A percentile compares a stretch with the other conserved stretches of the same genome.
These are phyloP conservation scores for Leptura quadrifasciata DNA, from an alignment of 2,888 invertebrate species.

Conservation along the genomic window DNA sequence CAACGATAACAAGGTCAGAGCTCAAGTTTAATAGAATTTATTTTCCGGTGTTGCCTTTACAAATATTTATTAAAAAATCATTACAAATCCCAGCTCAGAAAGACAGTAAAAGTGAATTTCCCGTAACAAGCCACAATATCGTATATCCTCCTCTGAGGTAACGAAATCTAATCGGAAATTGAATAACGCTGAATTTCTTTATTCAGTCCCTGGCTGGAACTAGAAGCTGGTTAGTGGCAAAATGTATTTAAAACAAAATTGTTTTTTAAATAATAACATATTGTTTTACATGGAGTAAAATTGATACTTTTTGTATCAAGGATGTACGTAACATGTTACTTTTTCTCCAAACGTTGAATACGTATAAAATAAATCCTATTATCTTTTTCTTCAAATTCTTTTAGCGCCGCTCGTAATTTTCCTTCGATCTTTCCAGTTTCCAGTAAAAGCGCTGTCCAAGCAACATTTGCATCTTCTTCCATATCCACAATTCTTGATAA, in stretches of 20 bases:
- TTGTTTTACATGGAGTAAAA: too few relatives aligned
- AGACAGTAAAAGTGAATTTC: slow-evolving; percentile 38
- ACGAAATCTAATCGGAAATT: slow-evolving; percentile 58
- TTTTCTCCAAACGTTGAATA: too few relatives aligned
- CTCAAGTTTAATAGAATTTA: not conserved
- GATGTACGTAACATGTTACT: too few relatives aligned
- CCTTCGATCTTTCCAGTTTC: too few relatives aligned
- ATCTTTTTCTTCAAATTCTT: too few relatives aligned
- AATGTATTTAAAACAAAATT: not conserved
- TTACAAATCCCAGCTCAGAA: slow-evolving; percentile 16
- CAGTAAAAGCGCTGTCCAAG: too few relatives aligned
- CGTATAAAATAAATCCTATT: too few relatives aligned
- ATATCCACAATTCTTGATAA: too few relatives aligned
- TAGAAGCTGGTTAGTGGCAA: not conserved
- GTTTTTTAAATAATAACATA: too few relatives aligned
- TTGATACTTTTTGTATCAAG: too few relatives aligned
- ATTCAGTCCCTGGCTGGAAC: not conserved
- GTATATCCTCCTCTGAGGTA: slow-evolving; percentile 46
- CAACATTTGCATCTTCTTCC: too few relatives aligned
- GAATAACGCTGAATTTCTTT: slow-evolving; percentile 48
- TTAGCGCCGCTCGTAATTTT: too few relatives aligned
- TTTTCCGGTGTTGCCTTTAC: not conserved
- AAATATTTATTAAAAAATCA: slow-evolving; percentile 30
- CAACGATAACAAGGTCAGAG: not conserved
- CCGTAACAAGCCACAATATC: slow-evolving; percentile 47